Base-by-base conservation (phyloP, 2,113 vertebrate species). In the Sinocyclocheilus grahami region DNA sequence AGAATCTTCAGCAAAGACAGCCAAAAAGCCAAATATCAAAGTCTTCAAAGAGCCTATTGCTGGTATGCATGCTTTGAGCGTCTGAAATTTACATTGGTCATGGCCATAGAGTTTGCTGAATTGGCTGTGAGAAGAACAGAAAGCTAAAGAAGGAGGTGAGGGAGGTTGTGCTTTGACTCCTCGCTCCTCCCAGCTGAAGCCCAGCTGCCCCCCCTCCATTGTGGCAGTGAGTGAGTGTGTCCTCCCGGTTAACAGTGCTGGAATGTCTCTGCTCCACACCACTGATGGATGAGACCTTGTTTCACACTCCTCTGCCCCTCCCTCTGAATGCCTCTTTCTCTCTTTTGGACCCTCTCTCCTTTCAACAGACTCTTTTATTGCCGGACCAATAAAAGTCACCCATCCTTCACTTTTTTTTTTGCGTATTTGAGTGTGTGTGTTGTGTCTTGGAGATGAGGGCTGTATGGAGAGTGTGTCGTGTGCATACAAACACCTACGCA, bases 231-330 rank as follows among this genome's bases (percentile, higher is more conserved):
- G 94, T 93, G 92, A 95, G 95, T 95, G 95, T 95, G 94, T 95
- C 94, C 94, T 94, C 94, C 91, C 91, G 93, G 92, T 92, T 74
- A 89, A 92, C 91, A 92, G 92, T 93, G 90, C 89, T 92, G 94
- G 94, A 95, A 95, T 95, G 95, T 93, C 92, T 93, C 94, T 93
- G 92, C 93, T 93, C 94, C 89, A 90, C 92, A 92, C 81, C 58
- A 89, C 94, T 95, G 95, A 95, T 95, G 95, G 95, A 95, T 95
- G 94, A 94, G 93, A 92, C 92, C 95, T 95, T 95, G 95, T 95
- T 92, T 91, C 93, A 88, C 93, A 92, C 92, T 93, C 93, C 93
- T 91, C 91, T 16, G 91, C 91, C 90, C 91, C 92, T 93, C 93
- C 85, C 92, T 93, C 92, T 90, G 91, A 93, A 93, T 94, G 90